Conservation (phyloP, 2,888 invertebrate species). For the Rotaria socialis region DNA sequence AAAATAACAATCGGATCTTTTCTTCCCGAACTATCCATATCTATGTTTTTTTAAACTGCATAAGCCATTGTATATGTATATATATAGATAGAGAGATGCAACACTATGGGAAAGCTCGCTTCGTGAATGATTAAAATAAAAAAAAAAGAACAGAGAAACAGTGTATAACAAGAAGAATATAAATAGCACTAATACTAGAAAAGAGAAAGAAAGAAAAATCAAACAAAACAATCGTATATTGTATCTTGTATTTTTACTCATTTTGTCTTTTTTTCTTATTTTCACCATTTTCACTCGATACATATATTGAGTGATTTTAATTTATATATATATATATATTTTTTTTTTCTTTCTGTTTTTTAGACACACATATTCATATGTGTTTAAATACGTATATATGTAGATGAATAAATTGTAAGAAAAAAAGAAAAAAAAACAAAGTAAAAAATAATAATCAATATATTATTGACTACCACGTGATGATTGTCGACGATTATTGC, state of each 20-base stretch:
- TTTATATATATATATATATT: too few species aligned
- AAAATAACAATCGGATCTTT: slow-evolving; percentile 28
- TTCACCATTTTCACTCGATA: neutral
- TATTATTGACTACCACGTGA: slow-evolving; percentile 7
- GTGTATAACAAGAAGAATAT: slow-evolving; percentile 5
- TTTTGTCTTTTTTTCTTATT: neutral
- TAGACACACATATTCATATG: slow-evolving; percentile 1
- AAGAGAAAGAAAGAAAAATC: neutral
- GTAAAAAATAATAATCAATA: neutral
- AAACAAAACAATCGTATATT: neutral
- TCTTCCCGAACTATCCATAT: neutral
- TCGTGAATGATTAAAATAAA: slow-evolving; percentile 25
- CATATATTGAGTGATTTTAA: neutral
- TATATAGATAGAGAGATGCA: neutral
- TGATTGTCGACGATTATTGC: slow-evolving; percentile 13
- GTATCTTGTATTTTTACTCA: neutral
- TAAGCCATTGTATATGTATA: neutral
- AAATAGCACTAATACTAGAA: slow-evolving; percentile 2
- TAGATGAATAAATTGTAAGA: neutral
- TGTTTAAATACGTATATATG: neutral
- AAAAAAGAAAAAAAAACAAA: neutral
- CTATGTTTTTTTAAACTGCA: neutral
- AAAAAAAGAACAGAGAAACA: neutral
- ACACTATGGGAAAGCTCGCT: slow-evolving; percentile 13
- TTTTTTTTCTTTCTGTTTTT: neutral